phyloP scores from a whole-genome alignment of 2,797 vertebrate genomes.

The Lerista edwardsae region DNA sequence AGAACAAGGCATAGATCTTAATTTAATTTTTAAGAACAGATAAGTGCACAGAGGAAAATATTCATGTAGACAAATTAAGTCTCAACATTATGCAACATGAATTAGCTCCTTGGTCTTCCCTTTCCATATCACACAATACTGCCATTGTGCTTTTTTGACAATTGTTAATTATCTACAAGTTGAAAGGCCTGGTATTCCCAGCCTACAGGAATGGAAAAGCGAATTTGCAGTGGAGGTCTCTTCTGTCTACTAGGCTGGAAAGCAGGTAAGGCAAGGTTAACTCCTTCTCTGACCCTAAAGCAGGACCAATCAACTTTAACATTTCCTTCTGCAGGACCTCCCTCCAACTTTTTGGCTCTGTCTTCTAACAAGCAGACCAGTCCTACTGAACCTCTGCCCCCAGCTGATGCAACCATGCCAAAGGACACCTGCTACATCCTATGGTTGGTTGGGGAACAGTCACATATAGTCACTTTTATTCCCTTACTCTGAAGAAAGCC shows the following conservation, averaged over 20 bases:
- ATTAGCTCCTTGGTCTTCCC: conserved; percentile 55
- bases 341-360: not conserved
- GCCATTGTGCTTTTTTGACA: conserved; percentile 72
- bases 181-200: conserved; percentile 69
- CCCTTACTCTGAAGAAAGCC: too few relatives aligned
- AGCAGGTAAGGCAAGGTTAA: not conserved
- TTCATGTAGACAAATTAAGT: not conserved
- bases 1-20: not conserved
- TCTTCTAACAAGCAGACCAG: too few relatives aligned
- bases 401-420: too few relatives aligned
- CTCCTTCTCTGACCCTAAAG: not conserved
- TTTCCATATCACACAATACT: conserved; percentile 66
- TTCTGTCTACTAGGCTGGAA: conserved; percentile 7
- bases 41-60: not conserved
- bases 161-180: conserved; percentile 72
- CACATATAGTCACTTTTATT: too few relatives aligned
- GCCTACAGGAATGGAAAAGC: conserved; percentile 45
- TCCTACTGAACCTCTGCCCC: too few relatives aligned
- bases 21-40: not conserved
- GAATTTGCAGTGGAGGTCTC: not conserved
- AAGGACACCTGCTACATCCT: too few relatives aligned
- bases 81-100: conserved; percentile 63
- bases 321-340: not conserved
- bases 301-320: not conserved
- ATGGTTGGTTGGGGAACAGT: too few relatives aligned